Evolutionary conservation across 2,797 vertebrate genomes (phyloP), one percentile per base, ranked within the genome.

Genomic region (Sebastes oblongus): DNA sequence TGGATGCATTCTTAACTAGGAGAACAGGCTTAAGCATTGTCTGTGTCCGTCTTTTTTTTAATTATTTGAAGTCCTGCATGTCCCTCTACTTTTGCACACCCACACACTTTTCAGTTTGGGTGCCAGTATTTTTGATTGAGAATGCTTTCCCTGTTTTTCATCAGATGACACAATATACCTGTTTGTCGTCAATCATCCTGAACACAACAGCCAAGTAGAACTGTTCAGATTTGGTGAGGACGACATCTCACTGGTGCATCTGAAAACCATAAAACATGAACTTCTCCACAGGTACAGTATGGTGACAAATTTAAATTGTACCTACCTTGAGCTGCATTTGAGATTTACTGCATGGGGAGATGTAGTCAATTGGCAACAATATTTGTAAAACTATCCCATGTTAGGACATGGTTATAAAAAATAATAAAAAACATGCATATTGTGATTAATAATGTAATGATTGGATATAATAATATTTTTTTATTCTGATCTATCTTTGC

Each of bases 121-220:
- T n/a, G 34, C 13, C 7, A 7, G 5, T 54, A 4, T 56, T 69
- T 55, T 55, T 46, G 6, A 24, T 46, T 46, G 1, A 25, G 18
- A 62, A 22, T 60, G 50, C 3, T 25, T 60, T 77, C 24, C 20
- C 65, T 71, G 24, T 75, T 62, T 77, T 11, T 62, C 70, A 39
- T 68, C 91, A 99, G 98, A 98, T 32, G 88, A 94, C 56, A 83
- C 93, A 0, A 86, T 97, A 30, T 97, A 98, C 88, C 94, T 99
- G 52, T 98, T 97, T 77, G 96, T 98, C 76, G 97, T 98, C 73
- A 99, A 95, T 94, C 98, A 99, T 85, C 97, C 98, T 78, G 56
- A 96, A 32, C 80, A 85, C 66, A 93, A 93, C 66, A 96, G 95
- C 88, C 97, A 97, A 3, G 93, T 99, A n/a, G 98, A 99, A 81